Percentiles rank a stretch among this genome's conserved stretches.
Evolutionary conservation across 2,888 invertebrate genomes (phyloP).

Genomic region (Cantharis rustica): DNA sequence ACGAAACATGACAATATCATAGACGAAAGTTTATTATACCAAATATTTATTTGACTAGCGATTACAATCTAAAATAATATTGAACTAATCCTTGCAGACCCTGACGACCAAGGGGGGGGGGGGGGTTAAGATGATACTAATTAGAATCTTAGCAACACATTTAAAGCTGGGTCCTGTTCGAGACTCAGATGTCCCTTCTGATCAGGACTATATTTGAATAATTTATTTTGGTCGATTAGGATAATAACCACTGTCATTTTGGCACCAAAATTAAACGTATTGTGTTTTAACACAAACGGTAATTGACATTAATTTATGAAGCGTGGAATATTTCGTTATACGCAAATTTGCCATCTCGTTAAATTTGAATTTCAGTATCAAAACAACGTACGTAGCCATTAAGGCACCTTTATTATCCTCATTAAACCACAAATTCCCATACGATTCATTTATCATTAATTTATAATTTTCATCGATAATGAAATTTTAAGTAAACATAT

Average conservation of each 20-base stretch:
- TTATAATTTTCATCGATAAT: not conserved
- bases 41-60: no score
- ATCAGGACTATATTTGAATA: not conserved
- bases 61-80: no score
- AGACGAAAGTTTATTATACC: no score
- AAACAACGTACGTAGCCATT: not conserved
- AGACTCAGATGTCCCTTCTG: no score
- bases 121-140: no score
- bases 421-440: not conserved
- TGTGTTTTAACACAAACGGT: not conserved
- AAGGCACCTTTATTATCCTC: not conserved
- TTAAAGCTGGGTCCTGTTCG: no score
- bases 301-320: not conserved
- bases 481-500: not conserved
- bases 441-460: not conserved
- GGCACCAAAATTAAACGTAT: not conserved
- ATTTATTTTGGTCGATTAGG: not conserved
- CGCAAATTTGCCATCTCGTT: not conserved
- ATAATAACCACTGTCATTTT: not conserved
- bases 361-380: not conserved
- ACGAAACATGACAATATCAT: no score
- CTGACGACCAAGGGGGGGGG: no score
- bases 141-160: no score
- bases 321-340: not conserved
- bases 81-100: no score